Base-by-base conservation (phyloP, 2,797 vertebrate genomes). In the Zonotrichia albicollis region DNA sequence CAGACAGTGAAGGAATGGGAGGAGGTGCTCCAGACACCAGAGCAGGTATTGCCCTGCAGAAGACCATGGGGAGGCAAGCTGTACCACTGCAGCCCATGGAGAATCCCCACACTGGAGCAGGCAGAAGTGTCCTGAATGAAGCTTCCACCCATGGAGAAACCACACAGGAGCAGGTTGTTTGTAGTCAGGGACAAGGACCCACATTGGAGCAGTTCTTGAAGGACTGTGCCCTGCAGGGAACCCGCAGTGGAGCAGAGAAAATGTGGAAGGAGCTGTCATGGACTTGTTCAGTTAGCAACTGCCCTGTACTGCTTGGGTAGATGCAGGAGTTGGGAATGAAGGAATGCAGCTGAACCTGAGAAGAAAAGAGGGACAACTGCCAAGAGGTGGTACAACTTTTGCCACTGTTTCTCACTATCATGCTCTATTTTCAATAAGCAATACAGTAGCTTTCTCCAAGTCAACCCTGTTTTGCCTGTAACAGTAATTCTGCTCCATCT, bases 201-300 rank as follows among this genome's bases (percentile, higher is more conserved):
- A 54, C 12, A 6, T 9, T 30, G 51, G 6, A 87, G 8, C 13
- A 60, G 18, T 14, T 50, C 29, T 5, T 48, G 15, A 48, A 71
- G 57, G 25, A 42, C 54, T 36, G 8, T 16, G 19, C 2, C 1
- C 7, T 4, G 25, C 2, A 11, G 6, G 3, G 17, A n/a, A 36
- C 22, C 12, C 36, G 14, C 42, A 10, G 3, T 5, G 22, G 10
- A 87, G 19, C 13, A 51, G 13, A 51, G 29, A 36, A 72, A 36
- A 70, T 23, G 7, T 4, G 7, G 16, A 75, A 72, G 27, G 3
- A 87, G 5, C 8, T 38, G 7, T 34, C n/a, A 48, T 0, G 0
- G n/a, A 29, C 6, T 38, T 38, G 38, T 4, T 20, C 16, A 8
- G 18, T 11, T 29, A 21, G 11, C 43, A 42, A 21, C 16, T 66